Base-by-base conservation (phyloP, 2,797 vertebrate species). In the Sphenopsis melanotis region DNA sequence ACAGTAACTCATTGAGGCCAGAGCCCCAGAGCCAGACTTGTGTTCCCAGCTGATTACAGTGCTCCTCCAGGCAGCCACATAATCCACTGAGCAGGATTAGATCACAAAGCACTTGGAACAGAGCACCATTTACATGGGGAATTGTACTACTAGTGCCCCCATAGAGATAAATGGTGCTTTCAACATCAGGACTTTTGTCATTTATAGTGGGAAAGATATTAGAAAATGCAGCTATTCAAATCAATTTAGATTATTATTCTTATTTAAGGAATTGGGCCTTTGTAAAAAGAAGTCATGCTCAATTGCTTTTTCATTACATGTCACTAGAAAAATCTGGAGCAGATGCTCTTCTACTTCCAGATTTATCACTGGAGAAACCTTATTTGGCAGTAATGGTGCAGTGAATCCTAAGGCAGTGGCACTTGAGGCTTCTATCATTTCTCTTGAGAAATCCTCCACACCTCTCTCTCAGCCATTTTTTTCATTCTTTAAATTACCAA, bases 1-100 rank as follows among this genome's bases (percentile, higher is more conserved):
- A 94, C 94, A 95, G 39, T 93, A 95, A 92, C 87, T 92, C 91
- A 91, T 81, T 94, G 90, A 95, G 90, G 74, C 86, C 75, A 69
- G 23, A 63, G 83, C 32, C 63, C 65, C 23, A 46, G 66, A 83
- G 87, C 80, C 83, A 53, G 81, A 53, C 70, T 68, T 37, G 72
- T 90, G 93, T 53, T 91, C 83, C 92, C 30, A 13, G 1, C 34
- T 41, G 92, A 90, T 90, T 57, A 53, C 92, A 88, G 83, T 2
- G 32, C 80, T 96, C 80, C 95, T 92, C 90, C 81, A 68, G 64
- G 37, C 92, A 42, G 60, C 71, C 83, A 64, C 46, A 24, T 80
- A 83, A 95, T 89, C 89, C 81, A 57, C 69, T 27, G 39, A 66
- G 80, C 86, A 74, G 70, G 86, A 92, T 93, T 94, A 92, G 88